Percentiles rank a stretch among this genome's conserved stretches.
These are phyloP conservation scores for Caenorhabditis sinica DNA, from an alignment of 2,888 invertebrate species.

Conservation along the genomic window DNA sequence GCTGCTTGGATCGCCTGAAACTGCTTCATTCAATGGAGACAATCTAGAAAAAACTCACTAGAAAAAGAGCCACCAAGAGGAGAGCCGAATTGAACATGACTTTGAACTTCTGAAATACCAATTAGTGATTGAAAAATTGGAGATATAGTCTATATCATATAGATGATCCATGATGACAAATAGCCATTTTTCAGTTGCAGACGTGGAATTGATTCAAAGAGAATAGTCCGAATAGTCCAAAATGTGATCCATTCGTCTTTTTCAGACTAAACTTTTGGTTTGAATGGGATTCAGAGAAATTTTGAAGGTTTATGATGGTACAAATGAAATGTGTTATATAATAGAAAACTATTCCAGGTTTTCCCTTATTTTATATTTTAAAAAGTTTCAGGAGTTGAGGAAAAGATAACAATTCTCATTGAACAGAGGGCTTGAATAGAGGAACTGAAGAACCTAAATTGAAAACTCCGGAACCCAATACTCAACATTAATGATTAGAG, in stretches of 20 bases:
- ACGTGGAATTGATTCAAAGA: not conserved
- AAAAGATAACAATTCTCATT: too few relatives aligned
- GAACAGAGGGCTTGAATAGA: too few relatives aligned
- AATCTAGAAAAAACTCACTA: not conserved
- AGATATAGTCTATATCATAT: not conserved
- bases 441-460: too few relatives aligned
- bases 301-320: too few relatives aligned
- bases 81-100: not conserved
- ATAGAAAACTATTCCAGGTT: too few relatives aligned
- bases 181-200: not conserved
- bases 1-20: slow-evolving; percentile 25
- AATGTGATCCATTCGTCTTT: slow-evolving; percentile 4
- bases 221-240: slow-evolving; percentile 2
- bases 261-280: not conserved
- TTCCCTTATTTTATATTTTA: too few relatives aligned
- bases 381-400: too few relatives aligned
- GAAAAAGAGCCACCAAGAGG: not conserved
- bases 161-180: slow-evolving; percentile 1
- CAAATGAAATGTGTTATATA: too few relatives aligned
- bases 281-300: not conserved
- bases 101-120: slow-evolving; percentile 11
- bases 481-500: too few relatives aligned
- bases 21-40: not conserved
- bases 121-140: too few relatives aligned
- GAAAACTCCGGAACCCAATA: too few relatives aligned